Percentiles rank a stretch among this genome's conserved stretches.
phyloP scores from a whole-genome alignment of 2,113 vertebrate species.

The Pseudois nayaur region DNA sequence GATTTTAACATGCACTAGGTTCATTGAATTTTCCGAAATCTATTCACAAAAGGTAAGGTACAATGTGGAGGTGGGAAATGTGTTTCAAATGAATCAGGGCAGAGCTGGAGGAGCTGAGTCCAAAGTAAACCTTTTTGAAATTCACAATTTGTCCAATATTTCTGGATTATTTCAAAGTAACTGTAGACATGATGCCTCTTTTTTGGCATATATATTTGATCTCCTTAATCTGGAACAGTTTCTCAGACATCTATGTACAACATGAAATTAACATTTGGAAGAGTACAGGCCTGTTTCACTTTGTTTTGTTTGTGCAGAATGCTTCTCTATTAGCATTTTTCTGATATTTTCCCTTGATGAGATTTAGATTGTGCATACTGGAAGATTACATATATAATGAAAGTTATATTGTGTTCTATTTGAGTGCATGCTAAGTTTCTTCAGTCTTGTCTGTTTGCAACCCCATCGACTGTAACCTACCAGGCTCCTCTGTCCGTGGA shows the following conservation, averaged over 20 bases:
- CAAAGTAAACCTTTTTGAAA: neutral
- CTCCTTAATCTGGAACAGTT: neutral
- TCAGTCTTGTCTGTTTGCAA: neutral
- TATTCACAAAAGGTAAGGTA: neutral
- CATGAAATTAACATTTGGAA: neutral
- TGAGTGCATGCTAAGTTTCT: neutral
- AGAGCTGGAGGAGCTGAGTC: neutral
- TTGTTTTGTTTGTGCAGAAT: neutral
- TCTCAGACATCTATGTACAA: neutral
- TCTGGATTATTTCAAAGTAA: neutral
- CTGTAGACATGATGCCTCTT: neutral
- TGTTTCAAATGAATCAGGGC: neutral
- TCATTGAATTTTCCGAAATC: constrained; percentile 64
- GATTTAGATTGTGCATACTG: neutral
- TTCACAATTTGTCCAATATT: neutral
- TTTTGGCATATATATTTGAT: neutral
- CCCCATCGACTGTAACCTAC: neutral
- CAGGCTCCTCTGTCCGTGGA: neutral
- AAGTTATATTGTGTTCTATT: neutral
- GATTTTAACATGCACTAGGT: neutral
- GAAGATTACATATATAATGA: neutral
- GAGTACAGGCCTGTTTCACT: neutral
- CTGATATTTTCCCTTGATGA: neutral
- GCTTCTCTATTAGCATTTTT: neutral
- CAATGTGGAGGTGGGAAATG: neutral